These are phyloP conservation scores for Euplagia quadripunctaria DNA, from an alignment of 2,888 invertebrate genomes.

Conservation along the genomic window DNA sequence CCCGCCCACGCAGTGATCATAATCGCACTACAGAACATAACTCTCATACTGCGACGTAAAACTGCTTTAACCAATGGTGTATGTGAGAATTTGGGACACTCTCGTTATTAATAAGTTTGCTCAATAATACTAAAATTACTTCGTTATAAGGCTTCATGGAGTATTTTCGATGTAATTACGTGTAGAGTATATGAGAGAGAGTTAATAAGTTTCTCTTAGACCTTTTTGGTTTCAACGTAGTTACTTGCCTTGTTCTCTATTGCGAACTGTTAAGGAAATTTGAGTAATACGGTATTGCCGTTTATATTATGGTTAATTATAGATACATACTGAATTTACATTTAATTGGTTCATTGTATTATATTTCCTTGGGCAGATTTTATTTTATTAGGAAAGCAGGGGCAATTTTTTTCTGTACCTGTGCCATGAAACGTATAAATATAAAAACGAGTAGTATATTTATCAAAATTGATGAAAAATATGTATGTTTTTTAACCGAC, in stretches of 20 bases:
- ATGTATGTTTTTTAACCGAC: too few relatives aligned
- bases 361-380: too few relatives aligned
- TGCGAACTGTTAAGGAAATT: too few relatives aligned
- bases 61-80: slow-evolving; percentile 24
- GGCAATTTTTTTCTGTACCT: too few relatives aligned
- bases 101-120: not conserved
- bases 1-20: slow-evolving; percentile 64
- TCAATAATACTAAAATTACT: not conserved
- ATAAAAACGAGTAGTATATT: too few relatives aligned
- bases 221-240: not conserved
- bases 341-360: too few relatives aligned
- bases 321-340: too few relatives aligned
- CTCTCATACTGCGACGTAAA: slow-evolving; percentile 17
- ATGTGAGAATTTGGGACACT: slow-evolving; percentile 13
- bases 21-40: slow-evolving; percentile 29
- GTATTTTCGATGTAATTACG: not conserved
- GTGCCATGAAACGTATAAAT: too few relatives aligned
- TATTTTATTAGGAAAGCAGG: too few relatives aligned
- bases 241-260: not conserved
- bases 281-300: too few relatives aligned
- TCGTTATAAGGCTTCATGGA: not conserved
- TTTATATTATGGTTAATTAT: too few relatives aligned
- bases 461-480: too few relatives aligned
- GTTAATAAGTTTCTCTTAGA: not conserved
- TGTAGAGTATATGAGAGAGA: not conserved